Percentiles rank a stretch among this genome's conserved stretches.
Evolutionary conservation across 1,140 invertebrate genomes (phyloP).

Genomic region (Acromyrmex echinatior): DNA sequence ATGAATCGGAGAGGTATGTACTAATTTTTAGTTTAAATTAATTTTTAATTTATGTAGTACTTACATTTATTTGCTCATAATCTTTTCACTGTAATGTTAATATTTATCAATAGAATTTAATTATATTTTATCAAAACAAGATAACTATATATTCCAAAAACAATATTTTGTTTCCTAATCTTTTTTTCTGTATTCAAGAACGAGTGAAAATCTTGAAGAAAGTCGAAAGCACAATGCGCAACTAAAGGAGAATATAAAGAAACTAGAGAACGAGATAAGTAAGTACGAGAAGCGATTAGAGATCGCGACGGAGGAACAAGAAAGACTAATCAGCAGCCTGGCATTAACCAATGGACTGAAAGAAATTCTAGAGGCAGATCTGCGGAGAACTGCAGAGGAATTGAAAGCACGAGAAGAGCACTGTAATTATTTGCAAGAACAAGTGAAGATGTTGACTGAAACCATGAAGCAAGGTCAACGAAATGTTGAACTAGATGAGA

Average conservation of each 20-base stretch:
- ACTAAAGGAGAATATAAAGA: slow-evolving; percentile 86
- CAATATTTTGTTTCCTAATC: neutral
- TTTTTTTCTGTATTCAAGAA: slow-evolving; percentile 41
- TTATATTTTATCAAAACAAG: neutral
- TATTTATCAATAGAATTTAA: neutral
- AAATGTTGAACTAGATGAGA: slow-evolving; percentile 84
- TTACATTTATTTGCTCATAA: neutral
- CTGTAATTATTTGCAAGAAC: slow-evolving; percentile 86
- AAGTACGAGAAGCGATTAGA: slow-evolving; percentile 88
- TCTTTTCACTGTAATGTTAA: neutral
- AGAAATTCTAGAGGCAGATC: slow-evolving; percentile 87
- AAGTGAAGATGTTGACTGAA: slow-evolving; percentile 80
- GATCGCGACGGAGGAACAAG: slow-evolving; percentile 88
- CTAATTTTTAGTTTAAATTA: slow-evolving; percentile 16
- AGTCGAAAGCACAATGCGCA: slow-evolving; percentile 85
- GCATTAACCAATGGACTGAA: slow-evolving; percentile 87
- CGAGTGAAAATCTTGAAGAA: slow-evolving; percentile 85
- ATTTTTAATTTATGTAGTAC: neutral
- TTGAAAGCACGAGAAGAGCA: slow-evolving; percentile 87
- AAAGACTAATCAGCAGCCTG: slow-evolving; percentile 88
- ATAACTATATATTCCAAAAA: neutral
- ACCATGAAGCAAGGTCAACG: slow-evolving; percentile 79
- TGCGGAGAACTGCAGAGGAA: slow-evolving; percentile 87
- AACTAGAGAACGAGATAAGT: slow-evolving; percentile 84
- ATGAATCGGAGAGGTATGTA: slow-evolving; percentile 76